phyloP scores from a whole-genome alignment of 1,140 invertebrate species.

The Drosophila melanica region DNA sequence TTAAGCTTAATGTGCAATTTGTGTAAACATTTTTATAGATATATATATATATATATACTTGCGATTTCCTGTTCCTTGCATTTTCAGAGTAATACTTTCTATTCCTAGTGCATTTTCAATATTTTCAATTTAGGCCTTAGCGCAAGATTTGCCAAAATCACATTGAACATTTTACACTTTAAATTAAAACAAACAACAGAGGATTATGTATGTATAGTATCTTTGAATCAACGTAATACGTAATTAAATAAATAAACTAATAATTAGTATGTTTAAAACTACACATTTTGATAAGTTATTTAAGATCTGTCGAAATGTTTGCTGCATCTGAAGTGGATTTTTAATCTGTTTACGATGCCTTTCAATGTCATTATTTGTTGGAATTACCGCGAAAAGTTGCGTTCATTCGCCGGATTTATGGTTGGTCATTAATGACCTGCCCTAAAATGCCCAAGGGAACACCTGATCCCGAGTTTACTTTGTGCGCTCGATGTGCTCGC shows the following conservation, averaged over 20 bases:
- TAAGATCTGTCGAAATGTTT: not conserved
- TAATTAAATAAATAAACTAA: conserved; percentile 72
- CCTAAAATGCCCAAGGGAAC: conserved; percentile 57
- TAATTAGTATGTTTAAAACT: conserved; percentile 66
- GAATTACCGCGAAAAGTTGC: conserved; percentile 68
- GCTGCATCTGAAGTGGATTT: not conserved
- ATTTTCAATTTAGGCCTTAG: too few relatives aligned
- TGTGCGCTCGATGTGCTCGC: not conserved
- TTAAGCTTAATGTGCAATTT: conserved; percentile 27
- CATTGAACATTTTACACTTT: conserved; percentile 13
- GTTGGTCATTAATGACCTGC: conserved; percentile 65
- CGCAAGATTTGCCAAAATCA: conserved; percentile 12
- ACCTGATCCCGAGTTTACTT: conserved; percentile 54
- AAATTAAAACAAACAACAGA: not conserved
- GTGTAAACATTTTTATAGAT: conserved; percentile 2
- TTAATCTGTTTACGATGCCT: conserved; percentile 4
- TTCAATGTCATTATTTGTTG: conserved; percentile 17
- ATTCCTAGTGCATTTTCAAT: conserved; percentile 40
- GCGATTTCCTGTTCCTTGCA: conserved; percentile 8
- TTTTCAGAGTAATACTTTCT: conserved; percentile 21
- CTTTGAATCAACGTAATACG: conserved; percentile 72
- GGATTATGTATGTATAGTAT: conserved; percentile 33
- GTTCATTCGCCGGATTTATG: conserved; percentile 69
- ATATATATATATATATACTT: not conserved
- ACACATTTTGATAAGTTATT: conserved; percentile 15